Percentiles rank a stretch among this genome's conserved stretches.
phyloP scores from a whole-genome alignment of 92 coral and sea anemone genomes.

The Phymanthus crucifer region DNA sequence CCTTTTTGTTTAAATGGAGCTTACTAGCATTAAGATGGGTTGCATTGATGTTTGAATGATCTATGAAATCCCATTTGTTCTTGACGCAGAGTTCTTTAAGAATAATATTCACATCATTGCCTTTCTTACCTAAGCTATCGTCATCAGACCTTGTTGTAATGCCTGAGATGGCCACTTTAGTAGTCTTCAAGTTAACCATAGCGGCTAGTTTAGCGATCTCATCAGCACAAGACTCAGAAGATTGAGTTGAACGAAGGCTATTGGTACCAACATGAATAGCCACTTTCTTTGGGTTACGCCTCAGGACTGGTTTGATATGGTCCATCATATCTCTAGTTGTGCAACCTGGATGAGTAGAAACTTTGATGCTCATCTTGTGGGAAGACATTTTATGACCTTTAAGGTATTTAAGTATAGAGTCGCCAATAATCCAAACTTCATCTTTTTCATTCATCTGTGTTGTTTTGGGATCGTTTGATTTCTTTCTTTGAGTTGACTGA shows the following conservation, averaged over 20 bases:
- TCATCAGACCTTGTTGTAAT: too few relatives aligned
- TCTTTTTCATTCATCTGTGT: neutral
- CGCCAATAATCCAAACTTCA: slow-evolving; percentile 7
- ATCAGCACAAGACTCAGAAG: neutral
- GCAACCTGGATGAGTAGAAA: slow-evolving; percentile 9
- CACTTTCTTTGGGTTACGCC: neutral
- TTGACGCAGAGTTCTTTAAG: too few relatives aligned
- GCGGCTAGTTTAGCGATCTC: too few relatives aligned
- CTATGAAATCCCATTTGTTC: too few relatives aligned
- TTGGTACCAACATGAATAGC: neutral
- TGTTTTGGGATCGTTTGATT: neutral
- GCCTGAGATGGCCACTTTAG: too few relatives aligned
- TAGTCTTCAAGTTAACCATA: too few relatives aligned
- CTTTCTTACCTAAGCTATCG: too few relatives aligned
- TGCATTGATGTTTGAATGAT: too few relatives aligned
- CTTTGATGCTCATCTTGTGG: neutral
- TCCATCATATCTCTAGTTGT: neutral
- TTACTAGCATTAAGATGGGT: too few relatives aligned
- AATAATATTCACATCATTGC: too few relatives aligned
- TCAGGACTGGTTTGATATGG: neutral
- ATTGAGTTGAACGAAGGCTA: neutral
- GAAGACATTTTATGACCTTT: slow-evolving; percentile 8
- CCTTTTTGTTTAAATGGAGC: too few relatives aligned
- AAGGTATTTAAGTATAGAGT: slow-evolving; percentile 8
- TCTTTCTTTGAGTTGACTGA: neutral